phyloP scores from a whole-genome alignment of 2,888 invertebrate genomes.

The Luperina testacea region DNA sequence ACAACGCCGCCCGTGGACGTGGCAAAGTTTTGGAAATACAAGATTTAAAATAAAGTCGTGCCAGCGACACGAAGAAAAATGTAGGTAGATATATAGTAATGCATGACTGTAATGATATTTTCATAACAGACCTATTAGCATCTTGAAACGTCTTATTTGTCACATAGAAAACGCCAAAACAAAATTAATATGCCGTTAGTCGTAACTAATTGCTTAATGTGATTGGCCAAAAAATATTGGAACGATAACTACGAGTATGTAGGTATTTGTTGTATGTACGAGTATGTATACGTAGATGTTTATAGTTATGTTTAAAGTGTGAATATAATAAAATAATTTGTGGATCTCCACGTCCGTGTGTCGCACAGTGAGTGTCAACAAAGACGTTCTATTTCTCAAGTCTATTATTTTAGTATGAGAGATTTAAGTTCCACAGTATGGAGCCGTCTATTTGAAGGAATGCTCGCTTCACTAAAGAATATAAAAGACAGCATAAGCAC shows the following conservation, averaged over 20 bases:
- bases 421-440: slow-evolving; percentile 72
- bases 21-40: too few relatives aligned
- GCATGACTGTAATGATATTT: slow-evolving; percentile 13
- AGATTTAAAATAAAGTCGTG: too few relatives aligned
- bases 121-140: slow-evolving; percentile 25
- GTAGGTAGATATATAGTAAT: neutral
- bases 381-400: slow-evolving; percentile 73
- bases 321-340: slow-evolving; percentile 47
- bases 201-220: slow-evolving; percentile 47
- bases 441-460: slow-evolving; percentile 66
- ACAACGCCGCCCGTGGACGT: too few relatives aligned
- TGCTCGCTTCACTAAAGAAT: slow-evolving; percentile 66
- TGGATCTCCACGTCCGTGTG: slow-evolving; percentile 62
- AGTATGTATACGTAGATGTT: too few relatives aligned
- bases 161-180: slow-evolving; percentile 49
- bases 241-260: slow-evolving; percentile 37
- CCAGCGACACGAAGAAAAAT: too few relatives aligned
- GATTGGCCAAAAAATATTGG: slow-evolving; percentile 62
- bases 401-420: slow-evolving; percentile 77
- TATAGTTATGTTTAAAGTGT: too few relatives aligned
- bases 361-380: slow-evolving; percentile 69
- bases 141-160: slow-evolving; percentile 38
- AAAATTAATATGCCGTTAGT: slow-evolving; percentile 55
- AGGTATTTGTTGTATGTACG: slow-evolving; percentile 49
- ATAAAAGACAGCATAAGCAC: slow-evolving; percentile 62